Conservation (phyloP, 2,888 invertebrate genomes). For the Tachina fera region DNA sequence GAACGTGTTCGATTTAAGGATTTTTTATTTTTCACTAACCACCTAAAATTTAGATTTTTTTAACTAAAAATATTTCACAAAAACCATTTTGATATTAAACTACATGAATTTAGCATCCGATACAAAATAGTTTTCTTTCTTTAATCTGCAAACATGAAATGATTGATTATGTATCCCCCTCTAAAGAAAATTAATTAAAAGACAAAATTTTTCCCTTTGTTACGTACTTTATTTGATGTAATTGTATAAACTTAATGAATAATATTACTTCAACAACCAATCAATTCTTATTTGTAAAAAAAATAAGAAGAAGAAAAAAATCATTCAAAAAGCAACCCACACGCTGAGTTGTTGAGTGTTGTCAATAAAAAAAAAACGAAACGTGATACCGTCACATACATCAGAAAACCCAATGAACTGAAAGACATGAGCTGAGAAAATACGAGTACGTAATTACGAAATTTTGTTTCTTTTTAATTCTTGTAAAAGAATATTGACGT, state of each 20-base stretch:
- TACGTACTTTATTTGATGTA: not conserved
- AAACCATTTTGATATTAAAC: not conserved
- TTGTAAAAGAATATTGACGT: not conserved
- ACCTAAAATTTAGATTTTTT: no score
- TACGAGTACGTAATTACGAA: no score
- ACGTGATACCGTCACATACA: not conserved
- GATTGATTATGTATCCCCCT: not conserved
- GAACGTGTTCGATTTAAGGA: no score
- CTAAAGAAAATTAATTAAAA: not conserved
- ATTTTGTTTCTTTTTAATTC: not conserved
- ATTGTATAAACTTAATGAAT: not conserved
- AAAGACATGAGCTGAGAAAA: no score
- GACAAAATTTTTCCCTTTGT: not conserved
- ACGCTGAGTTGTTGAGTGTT: not conserved
- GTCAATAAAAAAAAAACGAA: conserved; percentile 11
- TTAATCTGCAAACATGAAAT: not conserved
- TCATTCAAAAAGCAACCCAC: conserved; percentile 6
- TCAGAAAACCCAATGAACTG: not conserved
- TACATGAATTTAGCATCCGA: no score
- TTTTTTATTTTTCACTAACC: no score
- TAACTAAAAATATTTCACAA: not conserved
- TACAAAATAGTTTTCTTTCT: not conserved
- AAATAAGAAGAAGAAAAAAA: not conserved
- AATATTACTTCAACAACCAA: not conserved
- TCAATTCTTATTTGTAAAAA: conserved; percentile 1